Conservation (phyloP, 2,797 vertebrate species). For the Neopelma chrysocephalum region DNA sequence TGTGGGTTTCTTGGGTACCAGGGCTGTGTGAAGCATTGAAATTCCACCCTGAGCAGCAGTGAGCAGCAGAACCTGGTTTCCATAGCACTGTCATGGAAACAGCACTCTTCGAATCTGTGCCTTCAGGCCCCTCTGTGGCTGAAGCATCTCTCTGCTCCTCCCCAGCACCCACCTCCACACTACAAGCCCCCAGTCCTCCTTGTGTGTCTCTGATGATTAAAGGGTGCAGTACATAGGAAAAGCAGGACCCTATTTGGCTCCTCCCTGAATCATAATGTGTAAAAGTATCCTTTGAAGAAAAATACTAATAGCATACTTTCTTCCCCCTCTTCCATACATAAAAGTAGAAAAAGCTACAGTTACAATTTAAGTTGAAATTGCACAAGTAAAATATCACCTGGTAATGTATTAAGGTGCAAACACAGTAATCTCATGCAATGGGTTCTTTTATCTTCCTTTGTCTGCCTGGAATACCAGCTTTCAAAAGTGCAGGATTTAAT, state of each 20-base stretch:
- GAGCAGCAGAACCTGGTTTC: constrained; percentile 76
- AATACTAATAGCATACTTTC: background rate
- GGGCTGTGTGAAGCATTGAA: constrained; percentile 61
- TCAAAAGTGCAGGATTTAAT: constrained; percentile 40
- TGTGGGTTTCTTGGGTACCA: constrained; percentile 43
- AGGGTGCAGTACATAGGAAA: background rate
- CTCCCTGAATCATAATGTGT: background rate
- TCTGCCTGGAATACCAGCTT: constrained; percentile 15
- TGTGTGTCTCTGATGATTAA: constrained; percentile 48
- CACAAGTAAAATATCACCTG: constrained; percentile 29
- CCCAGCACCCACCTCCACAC: constrained; percentile 67
- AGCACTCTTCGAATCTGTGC: constrained; percentile 63
- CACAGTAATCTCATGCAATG: background rate
- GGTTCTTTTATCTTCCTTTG: constrained; percentile 14
- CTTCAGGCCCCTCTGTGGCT: constrained; percentile 66
- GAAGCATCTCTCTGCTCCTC: constrained; percentile 64
- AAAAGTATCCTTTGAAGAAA: constrained; percentile 32
- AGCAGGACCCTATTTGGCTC: background rate
- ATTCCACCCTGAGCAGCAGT: constrained; percentile 73
- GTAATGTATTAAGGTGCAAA: constrained; percentile 9
- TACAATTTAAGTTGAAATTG: constrained; percentile 23
- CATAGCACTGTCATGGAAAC: constrained; percentile 82
- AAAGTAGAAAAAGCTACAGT: constrained; percentile 28
- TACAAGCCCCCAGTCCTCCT: constrained; percentile 37
- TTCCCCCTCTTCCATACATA: background rate